A percentile compares a stretch with the other conserved stretches of the same genome.
These are phyloP conservation scores for Actenoides lindsayi DNA, from an alignment of 2,113 vertebrate species.

Conservation along the genomic window DNA sequence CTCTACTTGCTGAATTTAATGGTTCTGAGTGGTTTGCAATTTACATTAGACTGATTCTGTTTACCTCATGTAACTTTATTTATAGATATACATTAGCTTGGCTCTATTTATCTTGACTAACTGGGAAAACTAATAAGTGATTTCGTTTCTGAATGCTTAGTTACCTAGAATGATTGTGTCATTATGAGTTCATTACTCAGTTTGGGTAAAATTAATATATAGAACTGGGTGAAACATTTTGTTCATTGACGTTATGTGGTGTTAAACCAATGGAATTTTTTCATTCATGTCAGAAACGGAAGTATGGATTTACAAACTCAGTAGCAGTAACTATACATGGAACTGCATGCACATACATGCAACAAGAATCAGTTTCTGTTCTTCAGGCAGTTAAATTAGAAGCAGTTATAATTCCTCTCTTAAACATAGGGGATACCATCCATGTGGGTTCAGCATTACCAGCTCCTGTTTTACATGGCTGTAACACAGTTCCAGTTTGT, in stretches of 20 bases:
- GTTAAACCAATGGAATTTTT: neutral
- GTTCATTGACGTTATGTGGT: neutral
- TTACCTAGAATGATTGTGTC: neutral
- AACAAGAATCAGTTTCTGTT: neutral
- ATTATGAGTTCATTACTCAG: neutral
- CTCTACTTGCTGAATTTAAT: neutral
- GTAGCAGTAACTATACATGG: neutral
- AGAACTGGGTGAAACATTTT: neutral
- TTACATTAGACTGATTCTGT: neutral
- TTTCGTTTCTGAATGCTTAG: neutral
- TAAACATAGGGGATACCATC: neutral
- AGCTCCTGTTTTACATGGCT: neutral
- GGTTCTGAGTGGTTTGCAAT: neutral
- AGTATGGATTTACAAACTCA: fast-evolving
- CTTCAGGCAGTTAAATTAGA: neutral
- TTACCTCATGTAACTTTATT: neutral
- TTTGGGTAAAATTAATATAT: neutral
- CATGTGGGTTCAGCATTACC: neutral
- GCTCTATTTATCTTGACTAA: neutral
- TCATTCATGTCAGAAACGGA: neutral
- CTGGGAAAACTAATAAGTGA: neutral
- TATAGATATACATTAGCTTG: neutral
- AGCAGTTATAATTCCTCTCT: neutral
- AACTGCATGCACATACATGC: neutral
- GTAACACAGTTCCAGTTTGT: neutral